Conservation (phyloP, 2,888 invertebrate species). For the Lysandra bellargus region DNA sequence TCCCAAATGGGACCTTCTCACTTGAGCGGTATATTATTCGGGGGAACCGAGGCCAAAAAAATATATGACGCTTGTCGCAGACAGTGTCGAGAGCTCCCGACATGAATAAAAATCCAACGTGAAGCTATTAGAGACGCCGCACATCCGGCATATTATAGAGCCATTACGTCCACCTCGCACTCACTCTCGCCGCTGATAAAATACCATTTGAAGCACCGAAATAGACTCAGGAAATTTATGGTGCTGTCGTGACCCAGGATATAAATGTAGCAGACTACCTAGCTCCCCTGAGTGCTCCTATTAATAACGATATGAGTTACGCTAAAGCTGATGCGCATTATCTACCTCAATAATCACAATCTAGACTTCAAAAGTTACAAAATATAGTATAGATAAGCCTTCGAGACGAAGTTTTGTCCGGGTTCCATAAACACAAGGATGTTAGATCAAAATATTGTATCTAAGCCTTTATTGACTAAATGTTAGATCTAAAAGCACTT, state of each 20-base stretch:
- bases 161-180: conserved; percentile 20
- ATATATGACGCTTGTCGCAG: not conserved
- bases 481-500: conserved; percentile 1
- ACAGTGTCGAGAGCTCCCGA: not conserved
- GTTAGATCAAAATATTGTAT: not conserved
- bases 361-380: not conserved
- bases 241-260: not conserved
- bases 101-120: conserved; percentile 5
- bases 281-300: not conserved
- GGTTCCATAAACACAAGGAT: not conserved
- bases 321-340: not conserved
- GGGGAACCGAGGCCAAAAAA: not conserved
- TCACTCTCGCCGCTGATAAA: conserved; percentile 11
- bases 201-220: conserved; percentile 19
- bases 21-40: not conserved
- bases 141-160: conserved; percentile 25
- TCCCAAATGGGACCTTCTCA: conserved; percentile 6
- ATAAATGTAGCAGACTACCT: conserved; percentile 11
- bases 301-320: conserved; percentile 1
- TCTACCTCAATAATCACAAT: not conserved
- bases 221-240: conserved; percentile 25
- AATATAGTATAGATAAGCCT: not conserved
- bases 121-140: conserved; percentile 1
- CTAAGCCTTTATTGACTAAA: not conserved
- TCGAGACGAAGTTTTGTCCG: not conserved